A percentile compares a stretch with the other conserved stretches of the same genome.
Conservation (phyloP, 2,888 invertebrate species). For the Eristalis pertinax region DNA sequence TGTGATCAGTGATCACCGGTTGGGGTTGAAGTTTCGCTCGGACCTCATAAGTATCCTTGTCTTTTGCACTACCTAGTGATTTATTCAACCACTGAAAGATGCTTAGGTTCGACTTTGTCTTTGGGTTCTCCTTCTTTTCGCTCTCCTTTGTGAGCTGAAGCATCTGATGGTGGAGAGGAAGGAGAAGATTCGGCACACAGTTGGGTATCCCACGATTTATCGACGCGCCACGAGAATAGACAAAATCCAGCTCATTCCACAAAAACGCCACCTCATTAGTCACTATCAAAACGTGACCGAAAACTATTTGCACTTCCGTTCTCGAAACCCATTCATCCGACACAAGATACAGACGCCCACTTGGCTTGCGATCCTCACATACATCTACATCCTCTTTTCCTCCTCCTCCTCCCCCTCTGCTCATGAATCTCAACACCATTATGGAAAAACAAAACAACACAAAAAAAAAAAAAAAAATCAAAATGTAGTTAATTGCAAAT, state of each 20-base stretch:
- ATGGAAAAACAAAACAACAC: not conserved
- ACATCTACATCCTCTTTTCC: not conserved
- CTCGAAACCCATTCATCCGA: not conserved
- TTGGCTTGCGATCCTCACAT: no score
- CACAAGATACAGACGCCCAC: not conserved
- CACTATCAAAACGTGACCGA: not conserved
- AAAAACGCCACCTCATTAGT: no score
- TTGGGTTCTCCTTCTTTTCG: not conserved
- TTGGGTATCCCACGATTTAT: conserved; percentile 23
- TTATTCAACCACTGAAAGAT: conserved; percentile 43
- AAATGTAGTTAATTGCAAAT: not conserved
- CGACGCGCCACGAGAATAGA: not conserved
- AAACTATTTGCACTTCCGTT: not conserved
- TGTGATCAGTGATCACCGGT: conserved; percentile 45
- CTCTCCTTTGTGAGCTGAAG: not conserved
- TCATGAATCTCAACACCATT: not conserved
- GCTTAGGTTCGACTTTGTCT: no score
- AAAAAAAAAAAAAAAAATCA: not conserved
- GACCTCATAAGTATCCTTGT: conserved; percentile 35
- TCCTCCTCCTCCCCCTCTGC: not conserved
- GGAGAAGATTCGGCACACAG: conserved; percentile 9
- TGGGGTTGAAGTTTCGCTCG: conserved; percentile 16
- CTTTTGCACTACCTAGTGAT: conserved; percentile 41
- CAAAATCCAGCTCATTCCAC: not conserved
- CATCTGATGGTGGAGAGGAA: not conserved